Evolutionary conservation across 2,888 invertebrate species (phyloP).

Genomic region (Spodoptera picta): DNA sequence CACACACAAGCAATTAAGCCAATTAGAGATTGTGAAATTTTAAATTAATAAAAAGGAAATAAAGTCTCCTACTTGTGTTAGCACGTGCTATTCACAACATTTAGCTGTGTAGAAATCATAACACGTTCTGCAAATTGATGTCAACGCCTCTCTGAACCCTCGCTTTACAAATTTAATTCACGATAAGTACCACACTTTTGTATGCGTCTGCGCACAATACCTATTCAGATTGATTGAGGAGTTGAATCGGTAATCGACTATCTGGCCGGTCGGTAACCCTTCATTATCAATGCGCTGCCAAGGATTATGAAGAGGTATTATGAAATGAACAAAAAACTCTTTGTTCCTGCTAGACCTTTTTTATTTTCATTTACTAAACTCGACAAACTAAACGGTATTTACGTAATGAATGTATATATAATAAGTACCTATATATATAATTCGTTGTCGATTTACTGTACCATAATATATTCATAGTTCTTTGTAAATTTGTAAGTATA

Average conservation of each 20-base stretch:
- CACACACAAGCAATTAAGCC: too few species aligned
- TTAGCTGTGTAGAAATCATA: slow-evolving; percentile 50
- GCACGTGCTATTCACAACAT: slow-evolving; percentile 54
- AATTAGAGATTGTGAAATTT: too few species aligned
- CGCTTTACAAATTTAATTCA: slow-evolving; percentile 76
- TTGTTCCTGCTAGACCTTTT: slow-evolving; percentile 8
- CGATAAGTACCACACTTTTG: slow-evolving; percentile 75
- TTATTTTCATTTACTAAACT: neutral
- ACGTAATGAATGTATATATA: too few species aligned
- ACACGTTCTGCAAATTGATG: slow-evolving; percentile 71
- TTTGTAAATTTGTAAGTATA: too few species aligned
- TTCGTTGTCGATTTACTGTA: too few species aligned
- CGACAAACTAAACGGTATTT: too few species aligned
- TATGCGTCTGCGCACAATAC: slow-evolving; percentile 82
- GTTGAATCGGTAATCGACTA: slow-evolving; percentile 77
- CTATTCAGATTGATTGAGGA: slow-evolving; percentile 81
- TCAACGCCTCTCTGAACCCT: slow-evolving; percentile 76
- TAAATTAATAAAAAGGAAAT: neutral
- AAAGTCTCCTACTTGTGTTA: slow-evolving; percentile 7
- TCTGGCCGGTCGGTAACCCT: slow-evolving; percentile 77
- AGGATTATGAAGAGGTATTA: slow-evolving; percentile 62
- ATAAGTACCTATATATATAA: too few species aligned
- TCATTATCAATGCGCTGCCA: slow-evolving; percentile 68
- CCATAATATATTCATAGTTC: too few species aligned
- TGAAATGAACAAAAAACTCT: slow-evolving; percentile 54